Evolutionary conservation across 2,113 vertebrate species (phyloP).

Genomic region (Myrmecobius fasciatus): DNA sequence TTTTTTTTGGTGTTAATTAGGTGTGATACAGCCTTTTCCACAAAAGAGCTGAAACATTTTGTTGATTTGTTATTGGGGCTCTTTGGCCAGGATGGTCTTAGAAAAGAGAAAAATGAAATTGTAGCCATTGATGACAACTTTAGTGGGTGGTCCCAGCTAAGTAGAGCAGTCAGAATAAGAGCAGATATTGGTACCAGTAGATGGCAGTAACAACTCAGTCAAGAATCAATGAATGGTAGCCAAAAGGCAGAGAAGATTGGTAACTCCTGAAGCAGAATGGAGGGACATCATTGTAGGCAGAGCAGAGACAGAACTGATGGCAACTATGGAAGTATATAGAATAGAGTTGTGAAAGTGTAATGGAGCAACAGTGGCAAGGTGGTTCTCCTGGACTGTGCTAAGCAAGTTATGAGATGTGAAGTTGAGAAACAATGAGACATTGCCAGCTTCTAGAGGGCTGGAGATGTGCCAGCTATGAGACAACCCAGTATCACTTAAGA

Average conservation of each 20-base stretch:
- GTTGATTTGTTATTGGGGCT: not conserved
- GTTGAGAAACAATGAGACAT: not conserved
- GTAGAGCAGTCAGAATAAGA: not conserved
- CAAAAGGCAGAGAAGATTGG: not conserved
- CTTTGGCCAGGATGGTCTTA: not conserved
- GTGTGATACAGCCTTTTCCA: not conserved
- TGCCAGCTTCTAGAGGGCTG: not conserved
- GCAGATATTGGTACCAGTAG: not conserved
- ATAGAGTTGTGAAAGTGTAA: not conserved
- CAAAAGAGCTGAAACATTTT: not conserved
- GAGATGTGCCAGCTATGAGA: not conserved
- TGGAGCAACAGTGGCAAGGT: not conserved
- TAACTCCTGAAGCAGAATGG: not conserved
- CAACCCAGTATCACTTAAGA: not conserved
- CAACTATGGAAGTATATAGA: not conserved
- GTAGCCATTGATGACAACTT: not conserved
- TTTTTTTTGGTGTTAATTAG: not conserved
- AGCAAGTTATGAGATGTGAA: not conserved
- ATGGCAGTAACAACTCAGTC: not conserved
- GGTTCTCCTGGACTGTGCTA: not conserved
- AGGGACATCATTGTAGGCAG: not conserved
- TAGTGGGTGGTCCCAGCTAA: not conserved
- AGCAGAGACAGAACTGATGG: not conserved
- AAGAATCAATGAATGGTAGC: not conserved
- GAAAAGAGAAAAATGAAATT: not conserved